Conservation (phyloP, 2,797 vertebrate species). For the Melanotaenia nigrans region DNA sequence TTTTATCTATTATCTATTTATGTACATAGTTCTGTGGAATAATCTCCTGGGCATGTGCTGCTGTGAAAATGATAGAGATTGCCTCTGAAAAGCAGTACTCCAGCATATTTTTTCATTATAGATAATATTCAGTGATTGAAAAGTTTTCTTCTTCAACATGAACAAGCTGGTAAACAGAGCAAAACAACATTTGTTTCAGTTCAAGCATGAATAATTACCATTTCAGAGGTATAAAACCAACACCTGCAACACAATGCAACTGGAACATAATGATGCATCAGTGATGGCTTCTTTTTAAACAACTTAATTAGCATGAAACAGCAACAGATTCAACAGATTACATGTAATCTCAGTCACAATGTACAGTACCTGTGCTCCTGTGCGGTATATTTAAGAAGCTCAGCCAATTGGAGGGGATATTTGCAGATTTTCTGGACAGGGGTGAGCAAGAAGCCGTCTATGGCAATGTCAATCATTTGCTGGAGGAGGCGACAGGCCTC, state of each 20-base stretch:
- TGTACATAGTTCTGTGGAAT: slow-evolving; percentile 17
- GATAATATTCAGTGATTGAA: slow-evolving; percentile 28
- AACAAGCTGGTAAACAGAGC: slow-evolving; percentile 5
- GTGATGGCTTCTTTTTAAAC: slow-evolving; percentile 30
- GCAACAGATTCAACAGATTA: slow-evolving; percentile 12
- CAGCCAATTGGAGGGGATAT: slow-evolving; percentile 96
- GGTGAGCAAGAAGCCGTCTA: slow-evolving; percentile 96
- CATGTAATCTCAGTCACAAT: neutral
- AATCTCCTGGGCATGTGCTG: neutral
- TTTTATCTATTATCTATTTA: slow-evolving; percentile 54
- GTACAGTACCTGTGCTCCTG: slow-evolving; percentile 93
- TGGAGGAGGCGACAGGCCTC: slow-evolving; percentile 97
- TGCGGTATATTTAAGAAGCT: slow-evolving; percentile 97
- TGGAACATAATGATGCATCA: slow-evolving; percentile 33
- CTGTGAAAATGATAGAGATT: slow-evolving; percentile 18
- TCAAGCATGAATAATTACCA: slow-evolving; percentile 39
- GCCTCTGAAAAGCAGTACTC: slow-evolving; percentile 3
- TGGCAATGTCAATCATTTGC: slow-evolving; percentile 99
- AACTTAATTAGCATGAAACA: slow-evolving; percentile 16
- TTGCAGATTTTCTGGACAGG: slow-evolving; percentile 99
- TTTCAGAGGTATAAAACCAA: slow-evolving; percentile 33
- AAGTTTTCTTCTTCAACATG: slow-evolving; percentile 23
- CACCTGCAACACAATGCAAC: slow-evolving; percentile 43
- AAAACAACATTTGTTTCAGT: slow-evolving; percentile 43
- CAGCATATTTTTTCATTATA: neutral